Percentiles rank a stretch among this genome's conserved stretches.
phyloP scores from a whole-genome alignment of 2,888 invertebrate genomes.

The Timema cristinae region DNA sequence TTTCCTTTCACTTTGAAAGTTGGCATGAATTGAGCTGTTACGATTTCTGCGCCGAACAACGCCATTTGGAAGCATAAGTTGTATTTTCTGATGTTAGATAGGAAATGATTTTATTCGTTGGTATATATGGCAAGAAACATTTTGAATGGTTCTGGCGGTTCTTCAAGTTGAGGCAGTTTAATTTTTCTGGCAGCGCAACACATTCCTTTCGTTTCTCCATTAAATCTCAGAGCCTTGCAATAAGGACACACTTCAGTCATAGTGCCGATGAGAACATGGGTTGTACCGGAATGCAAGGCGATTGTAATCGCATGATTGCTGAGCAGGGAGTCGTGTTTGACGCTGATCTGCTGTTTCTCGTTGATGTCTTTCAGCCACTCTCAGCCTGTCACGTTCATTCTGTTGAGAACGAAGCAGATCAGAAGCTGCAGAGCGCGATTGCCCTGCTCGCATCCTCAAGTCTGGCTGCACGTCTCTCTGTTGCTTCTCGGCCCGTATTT shows the following conservation, averaged over 20 bases:
- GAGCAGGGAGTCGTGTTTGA: constrained; percentile 26
- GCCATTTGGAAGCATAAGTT: too few species aligned
- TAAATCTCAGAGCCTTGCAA: constrained; percentile 14
- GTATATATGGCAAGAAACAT: too few species aligned
- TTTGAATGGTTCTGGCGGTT: constrained; percentile 27
- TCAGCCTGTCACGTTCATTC: constrained; percentile 19
- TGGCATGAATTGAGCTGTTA: too few species aligned
- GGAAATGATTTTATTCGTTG: too few species aligned
- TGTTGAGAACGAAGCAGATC: constrained; percentile 24
- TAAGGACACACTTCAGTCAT: too few species aligned
- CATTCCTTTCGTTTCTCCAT: constrained; percentile 20
- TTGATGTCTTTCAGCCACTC: constrained; percentile 28
- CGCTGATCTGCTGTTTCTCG: constrained; percentile 28
- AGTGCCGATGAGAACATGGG: constrained; percentile 19
- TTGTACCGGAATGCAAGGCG: constrained; percentile 28
- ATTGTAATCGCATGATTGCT: constrained; percentile 24
- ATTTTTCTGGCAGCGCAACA: constrained; percentile 20
- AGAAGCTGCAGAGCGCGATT: constrained; percentile 20
- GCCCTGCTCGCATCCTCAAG: constrained; percentile 25
- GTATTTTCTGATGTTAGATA: too few species aligned
- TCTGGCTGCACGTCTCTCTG: constrained; percentile 21
- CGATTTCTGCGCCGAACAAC: too few species aligned
- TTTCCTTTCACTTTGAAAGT: too few species aligned
- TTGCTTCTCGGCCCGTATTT: constrained; percentile 16
- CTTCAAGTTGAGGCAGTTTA: constrained; percentile 21